These are phyloP conservation scores for Pentamera pediparva DNA, from an alignment of 53 echinoderm and acorn worm species.

Conservation along the genomic window DNA sequence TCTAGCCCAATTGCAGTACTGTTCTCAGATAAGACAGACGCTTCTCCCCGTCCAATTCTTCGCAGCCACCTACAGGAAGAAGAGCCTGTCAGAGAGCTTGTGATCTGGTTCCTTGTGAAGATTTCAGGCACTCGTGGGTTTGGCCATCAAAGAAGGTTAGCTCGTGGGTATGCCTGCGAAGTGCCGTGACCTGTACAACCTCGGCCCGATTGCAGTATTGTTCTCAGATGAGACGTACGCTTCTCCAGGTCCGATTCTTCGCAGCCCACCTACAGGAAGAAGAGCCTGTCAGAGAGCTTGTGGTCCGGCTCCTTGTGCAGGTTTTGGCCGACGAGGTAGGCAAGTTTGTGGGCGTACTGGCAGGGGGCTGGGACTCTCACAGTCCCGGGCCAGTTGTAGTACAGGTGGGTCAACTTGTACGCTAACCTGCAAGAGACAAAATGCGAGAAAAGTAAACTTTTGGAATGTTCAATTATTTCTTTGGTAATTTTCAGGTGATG, in stretches of 20 bases:
- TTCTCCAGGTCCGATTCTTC: no score
- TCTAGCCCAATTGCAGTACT: constrained; percentile 99
- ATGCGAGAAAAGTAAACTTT: background rate
- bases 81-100: constrained; percentile 76
- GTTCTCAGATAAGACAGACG: no score
- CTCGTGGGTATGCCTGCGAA: constrained; percentile 97
- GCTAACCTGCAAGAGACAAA: constrained; percentile 53
- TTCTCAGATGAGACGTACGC: no score
- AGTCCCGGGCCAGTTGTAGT: constrained; percentile 99
- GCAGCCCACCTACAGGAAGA: no score
- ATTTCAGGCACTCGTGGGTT: no score
- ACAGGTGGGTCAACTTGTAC: constrained; percentile 96
- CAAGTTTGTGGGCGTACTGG: constrained; percentile 99
- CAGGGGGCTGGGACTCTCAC: constrained; percentile 98
- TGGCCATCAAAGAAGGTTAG: constrained; percentile 89
- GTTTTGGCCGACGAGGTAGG: constrained; percentile 88
- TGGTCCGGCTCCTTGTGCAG: constrained; percentile 71
- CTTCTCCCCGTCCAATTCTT: background rate
- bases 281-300: constrained; percentile 76
- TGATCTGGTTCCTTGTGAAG: constrained; percentile 71
- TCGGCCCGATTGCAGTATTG: constrained; percentile 99
- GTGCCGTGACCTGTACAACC: constrained; percentile 92
- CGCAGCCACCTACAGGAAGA: constrained; percentile 67
- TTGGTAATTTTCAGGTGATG: no score
- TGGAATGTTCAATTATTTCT: no score